Evolutionary conservation across 2,888 invertebrate genomes (phyloP).

Genomic region (Poecilobothrus nobilitatus): DNA sequence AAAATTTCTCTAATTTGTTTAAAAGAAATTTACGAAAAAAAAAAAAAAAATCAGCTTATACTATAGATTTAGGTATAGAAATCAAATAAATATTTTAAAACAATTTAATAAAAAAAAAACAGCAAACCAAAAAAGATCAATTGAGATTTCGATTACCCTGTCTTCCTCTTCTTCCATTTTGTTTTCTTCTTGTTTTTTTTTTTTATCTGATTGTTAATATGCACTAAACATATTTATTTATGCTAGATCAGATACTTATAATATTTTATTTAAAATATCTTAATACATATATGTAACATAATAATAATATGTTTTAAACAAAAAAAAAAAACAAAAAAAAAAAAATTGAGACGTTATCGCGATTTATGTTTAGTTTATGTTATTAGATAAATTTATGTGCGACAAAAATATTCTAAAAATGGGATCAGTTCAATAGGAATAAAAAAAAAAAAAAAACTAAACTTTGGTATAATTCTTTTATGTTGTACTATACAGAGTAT

Average conservation of each 20-base stretch:
- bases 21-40: not conserved
- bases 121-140: not conserved
- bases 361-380: conserved; percentile 6
- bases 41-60: no score
- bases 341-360: not conserved
- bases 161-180: not conserved
- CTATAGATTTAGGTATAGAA: no score
- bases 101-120: no score
- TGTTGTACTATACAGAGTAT: no score
- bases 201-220: not conserved
- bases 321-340: not conserved
- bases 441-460: not conserved
- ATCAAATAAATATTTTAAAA: no score
- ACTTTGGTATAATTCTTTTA: no score
- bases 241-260: not conserved
- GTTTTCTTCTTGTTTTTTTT: no score
- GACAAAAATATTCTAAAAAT: conserved; percentile 3
- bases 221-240: not conserved
- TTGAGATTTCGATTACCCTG: not conserved
- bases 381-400: conserved; percentile 1
- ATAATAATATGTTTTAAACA: not conserved
- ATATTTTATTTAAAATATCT: not conserved
- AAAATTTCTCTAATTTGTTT: conserved; percentile 1
- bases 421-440: not conserved
- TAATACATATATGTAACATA: not conserved